phyloP scores from a whole-genome alignment of 2,888 invertebrate genomes.

The Parnassius smintheus region DNA sequence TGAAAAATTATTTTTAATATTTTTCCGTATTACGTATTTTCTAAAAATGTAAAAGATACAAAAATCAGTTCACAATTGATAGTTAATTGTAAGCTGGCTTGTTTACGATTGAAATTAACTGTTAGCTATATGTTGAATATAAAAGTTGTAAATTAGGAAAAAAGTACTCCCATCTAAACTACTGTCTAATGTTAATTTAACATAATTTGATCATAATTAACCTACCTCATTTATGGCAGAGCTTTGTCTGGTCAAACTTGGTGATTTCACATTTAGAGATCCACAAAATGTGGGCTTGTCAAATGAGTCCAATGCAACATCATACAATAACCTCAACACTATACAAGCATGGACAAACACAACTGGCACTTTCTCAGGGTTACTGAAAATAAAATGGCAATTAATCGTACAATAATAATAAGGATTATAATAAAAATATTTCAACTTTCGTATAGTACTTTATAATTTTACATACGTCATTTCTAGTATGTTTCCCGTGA shows the following conservation, averaged over 20 bases:
- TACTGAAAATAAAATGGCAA: conserved; percentile 60
- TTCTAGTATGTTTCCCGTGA: conserved; percentile 88
- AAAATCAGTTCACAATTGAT: too few relatives aligned
- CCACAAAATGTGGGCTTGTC: conserved; percentile 91
- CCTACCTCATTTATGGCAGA: conserved; percentile 82
- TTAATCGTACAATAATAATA: neutral
- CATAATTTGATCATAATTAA: neutral
- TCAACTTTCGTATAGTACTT: neutral
- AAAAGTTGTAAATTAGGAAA: too few relatives aligned
- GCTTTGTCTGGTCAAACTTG: conserved; percentile 82
- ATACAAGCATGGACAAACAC: conserved; percentile 91
- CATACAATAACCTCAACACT: conserved; percentile 93
- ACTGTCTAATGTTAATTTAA: too few relatives aligned
- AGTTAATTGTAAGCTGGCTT: too few relatives aligned
- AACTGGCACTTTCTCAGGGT: conserved; percentile 87
- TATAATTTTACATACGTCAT: conserved; percentile 75
- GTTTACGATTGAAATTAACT: too few relatives aligned
- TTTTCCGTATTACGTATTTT: too few relatives aligned
- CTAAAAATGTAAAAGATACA: too few relatives aligned
- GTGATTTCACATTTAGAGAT: conserved; percentile 84
- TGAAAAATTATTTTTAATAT: too few relatives aligned
- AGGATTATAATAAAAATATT: neutral
- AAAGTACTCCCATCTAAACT: too few relatives aligned
- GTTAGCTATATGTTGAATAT: too few relatives aligned
- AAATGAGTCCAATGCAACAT: conserved; percentile 96